Evolutionary conservation across 2,113 vertebrate species (phyloP).

Genomic region (Clinocottus analis): DNA sequence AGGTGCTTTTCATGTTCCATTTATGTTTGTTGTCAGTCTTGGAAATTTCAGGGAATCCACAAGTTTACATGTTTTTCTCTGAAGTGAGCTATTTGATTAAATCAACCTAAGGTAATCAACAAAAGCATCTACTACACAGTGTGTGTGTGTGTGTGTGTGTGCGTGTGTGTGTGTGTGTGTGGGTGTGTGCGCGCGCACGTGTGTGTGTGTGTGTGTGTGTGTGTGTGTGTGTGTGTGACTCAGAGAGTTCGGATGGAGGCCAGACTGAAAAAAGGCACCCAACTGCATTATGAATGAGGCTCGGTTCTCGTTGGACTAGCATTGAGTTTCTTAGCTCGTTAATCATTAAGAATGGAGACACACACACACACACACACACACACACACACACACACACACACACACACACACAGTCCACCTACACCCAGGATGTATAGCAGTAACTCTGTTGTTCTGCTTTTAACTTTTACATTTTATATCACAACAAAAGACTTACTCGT

Average conservation of each 20-base stretch:
- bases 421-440: not conserved
- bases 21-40: conserved; percentile 20
- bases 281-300: conserved; percentile 82
- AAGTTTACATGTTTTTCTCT: not conserved
- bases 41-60: conserved; percentile 17
- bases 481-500: not conserved
- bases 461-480: conserved; percentile 1
- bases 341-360: conserved; percentile 73
- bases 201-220: conserved; percentile 1
- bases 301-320: conserved; percentile 40
- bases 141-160: not conserved
- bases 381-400: conserved; percentile 6
- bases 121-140: conserved; percentile 9
- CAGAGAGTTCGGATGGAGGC: conserved; percentile 46
- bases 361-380: conserved; percentile 5
- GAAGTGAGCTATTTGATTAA: conserved; percentile 13
- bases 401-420: conserved; percentile 17
- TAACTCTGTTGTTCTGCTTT: not conserved
- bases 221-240: conserved; percentile 22
- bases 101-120: conserved; percentile 24
- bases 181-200: not conserved
- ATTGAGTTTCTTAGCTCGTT: conserved; percentile 74
- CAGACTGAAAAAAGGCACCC: conserved; percentile 59
- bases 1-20: conserved; percentile 4
- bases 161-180: conserved; percentile 7